Conservation (phyloP, 2,888 invertebrate species). For the Deilephila porcellus region DNA sequence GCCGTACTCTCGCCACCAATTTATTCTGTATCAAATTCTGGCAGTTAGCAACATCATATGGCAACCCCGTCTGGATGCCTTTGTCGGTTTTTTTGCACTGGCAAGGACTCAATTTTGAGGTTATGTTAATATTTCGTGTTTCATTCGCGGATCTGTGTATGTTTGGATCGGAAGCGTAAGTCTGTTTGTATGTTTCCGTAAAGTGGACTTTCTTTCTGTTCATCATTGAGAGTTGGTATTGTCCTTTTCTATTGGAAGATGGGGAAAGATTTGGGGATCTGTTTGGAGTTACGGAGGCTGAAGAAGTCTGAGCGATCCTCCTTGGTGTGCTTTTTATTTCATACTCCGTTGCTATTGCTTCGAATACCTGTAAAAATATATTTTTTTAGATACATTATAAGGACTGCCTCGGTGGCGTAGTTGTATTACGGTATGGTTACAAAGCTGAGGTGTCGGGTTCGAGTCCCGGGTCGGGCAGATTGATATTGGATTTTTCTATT, state of each 20-base stretch:
- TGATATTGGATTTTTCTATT: no score
- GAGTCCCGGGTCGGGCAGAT: no score
- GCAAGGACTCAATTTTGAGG: slow-evolving; percentile 51
- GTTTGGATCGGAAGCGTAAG: slow-evolving; percentile 71
- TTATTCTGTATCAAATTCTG: slow-evolving; percentile 64
- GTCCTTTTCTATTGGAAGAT: slow-evolving; percentile 60
- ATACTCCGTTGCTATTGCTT: slow-evolving; percentile 78
- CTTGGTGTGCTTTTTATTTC: slow-evolving; percentile 67
- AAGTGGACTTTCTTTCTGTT: slow-evolving; percentile 65
- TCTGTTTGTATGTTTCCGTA: slow-evolving; percentile 60
- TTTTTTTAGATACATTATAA: neutral
- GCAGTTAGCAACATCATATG: slow-evolving; percentile 36
- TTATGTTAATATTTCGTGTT: slow-evolving; percentile 32
- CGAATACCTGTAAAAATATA: slow-evolving; percentile 66
- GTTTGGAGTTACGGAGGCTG: slow-evolving; percentile 66
- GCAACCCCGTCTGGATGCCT: no score
- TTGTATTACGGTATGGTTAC: no score
- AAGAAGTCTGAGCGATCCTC: slow-evolving; percentile 55
- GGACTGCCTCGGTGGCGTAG: no score
- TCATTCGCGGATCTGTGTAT: slow-evolving; percentile 58
- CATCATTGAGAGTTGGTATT: slow-evolving; percentile 74
- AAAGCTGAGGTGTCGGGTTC: no score
- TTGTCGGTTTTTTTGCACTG: slow-evolving; percentile 37
- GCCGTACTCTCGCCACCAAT: slow-evolving; percentile 65
- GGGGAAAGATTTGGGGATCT: slow-evolving; percentile 69